A percentile compares a stretch with the other conserved stretches of the same genome.
Conservation (phyloP, 2,797 vertebrate species). For the Macropus fuliginosus region DNA sequence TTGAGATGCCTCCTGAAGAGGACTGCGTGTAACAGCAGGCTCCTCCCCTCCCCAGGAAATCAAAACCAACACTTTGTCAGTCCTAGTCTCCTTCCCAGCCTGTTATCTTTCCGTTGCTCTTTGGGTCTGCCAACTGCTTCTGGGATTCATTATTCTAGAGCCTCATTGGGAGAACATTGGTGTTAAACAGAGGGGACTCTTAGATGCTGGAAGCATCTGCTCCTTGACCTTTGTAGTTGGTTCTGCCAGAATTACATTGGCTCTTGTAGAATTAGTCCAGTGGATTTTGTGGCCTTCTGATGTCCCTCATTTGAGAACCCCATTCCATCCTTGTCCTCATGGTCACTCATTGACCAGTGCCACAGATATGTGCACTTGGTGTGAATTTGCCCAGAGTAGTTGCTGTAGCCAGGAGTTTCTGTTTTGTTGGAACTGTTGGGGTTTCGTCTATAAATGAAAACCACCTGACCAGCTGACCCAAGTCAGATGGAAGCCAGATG, state of each 20-base stretch:
- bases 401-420: accelerated
- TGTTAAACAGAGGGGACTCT: background rate
- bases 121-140: background rate
- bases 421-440: background rate
- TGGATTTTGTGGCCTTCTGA: background rate
- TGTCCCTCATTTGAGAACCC: background rate
- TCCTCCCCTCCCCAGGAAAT: background rate
- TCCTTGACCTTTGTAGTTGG: background rate
- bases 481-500: slow-evolving; percentile 47
- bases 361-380: background rate
- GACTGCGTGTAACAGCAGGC: background rate
- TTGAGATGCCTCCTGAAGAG: background rate
- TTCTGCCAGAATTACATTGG: background rate
- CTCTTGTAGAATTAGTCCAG: background rate
- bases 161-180: background rate
- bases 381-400: background rate
- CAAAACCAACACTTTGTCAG: background rate
- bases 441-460: slow-evolving; percentile 59
- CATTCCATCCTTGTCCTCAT: background rate
- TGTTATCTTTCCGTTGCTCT: background rate
- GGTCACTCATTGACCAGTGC: background rate
- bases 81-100: background rate
- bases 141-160: background rate
- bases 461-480: slow-evolving; percentile 20
- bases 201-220: background rate